phyloP scores from a whole-genome alignment of 2,113 vertebrate genomes.

The Bujurquina vittata region DNA sequence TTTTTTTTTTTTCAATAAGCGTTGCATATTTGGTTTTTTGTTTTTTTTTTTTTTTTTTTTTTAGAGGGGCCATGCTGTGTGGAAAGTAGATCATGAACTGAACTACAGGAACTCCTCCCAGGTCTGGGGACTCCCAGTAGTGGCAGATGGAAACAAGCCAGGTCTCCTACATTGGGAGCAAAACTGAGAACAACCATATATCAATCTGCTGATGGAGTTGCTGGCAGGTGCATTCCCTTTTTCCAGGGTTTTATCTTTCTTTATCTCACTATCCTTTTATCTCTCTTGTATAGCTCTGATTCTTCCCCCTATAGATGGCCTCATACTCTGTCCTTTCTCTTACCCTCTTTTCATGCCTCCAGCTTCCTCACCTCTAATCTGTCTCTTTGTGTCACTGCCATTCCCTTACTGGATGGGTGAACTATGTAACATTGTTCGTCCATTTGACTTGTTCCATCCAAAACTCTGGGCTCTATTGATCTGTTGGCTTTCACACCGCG shows the following conservation, averaged over 20 bases:
- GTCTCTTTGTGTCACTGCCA: background rate
- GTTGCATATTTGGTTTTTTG: too few relatives aligned
- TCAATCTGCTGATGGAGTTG: slow-evolving; percentile 16
- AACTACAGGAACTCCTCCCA: slow-evolving; percentile 14
- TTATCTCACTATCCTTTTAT: background rate
- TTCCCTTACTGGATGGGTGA: background rate
- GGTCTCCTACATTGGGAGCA: background rate
- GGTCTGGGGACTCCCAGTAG: slow-evolving; percentile 8
- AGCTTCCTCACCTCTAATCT: background rate
- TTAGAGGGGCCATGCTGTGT: background rate
- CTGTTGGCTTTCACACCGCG: slow-evolving; percentile 37
- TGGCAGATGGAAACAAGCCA: slow-evolving; percentile 25
- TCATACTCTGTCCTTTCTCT: background rate
- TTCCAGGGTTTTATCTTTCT: background rate
- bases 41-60: background rate
- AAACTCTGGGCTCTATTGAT: slow-evolving; percentile 41
- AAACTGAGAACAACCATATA: slow-evolving; percentile 33
- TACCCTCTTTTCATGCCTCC: background rate
- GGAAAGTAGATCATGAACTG: background rate
- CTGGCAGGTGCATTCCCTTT: slow-evolving; percentile 10
- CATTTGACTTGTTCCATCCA: background rate
- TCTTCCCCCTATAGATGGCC: background rate
- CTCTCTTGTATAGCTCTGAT: background rate
- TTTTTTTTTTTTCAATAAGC: too few relatives aligned
- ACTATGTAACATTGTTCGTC: background rate